These are phyloP conservation scores for Nyctalus aviator DNA, from an alignment of 2,797 vertebrate species.

Conservation along the genomic window DNA sequence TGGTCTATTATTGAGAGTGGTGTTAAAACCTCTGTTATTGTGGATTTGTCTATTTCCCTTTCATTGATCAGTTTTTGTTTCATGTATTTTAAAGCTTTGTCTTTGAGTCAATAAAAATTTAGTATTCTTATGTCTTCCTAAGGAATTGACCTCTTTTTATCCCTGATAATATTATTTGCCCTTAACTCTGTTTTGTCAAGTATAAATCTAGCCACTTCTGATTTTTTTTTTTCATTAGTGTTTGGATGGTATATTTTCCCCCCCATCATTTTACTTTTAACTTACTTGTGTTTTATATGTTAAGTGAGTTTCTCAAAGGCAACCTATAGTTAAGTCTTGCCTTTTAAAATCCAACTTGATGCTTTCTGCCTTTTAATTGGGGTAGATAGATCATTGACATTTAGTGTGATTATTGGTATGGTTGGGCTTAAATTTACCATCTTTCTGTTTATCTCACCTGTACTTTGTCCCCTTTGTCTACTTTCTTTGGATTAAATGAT, in stretches of 20 bases:
- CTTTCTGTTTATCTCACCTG: neutral
- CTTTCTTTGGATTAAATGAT: neutral
- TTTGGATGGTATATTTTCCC: neutral
- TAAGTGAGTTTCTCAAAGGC: neutral
- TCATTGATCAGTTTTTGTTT: conserved; percentile 36
- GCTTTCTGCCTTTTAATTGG: neutral
- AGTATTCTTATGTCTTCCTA: neutral
- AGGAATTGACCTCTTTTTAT: conserved; percentile 4
- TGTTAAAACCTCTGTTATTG: neutral
- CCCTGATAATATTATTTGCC: neutral
- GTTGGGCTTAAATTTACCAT: neutral
- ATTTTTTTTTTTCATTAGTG: neutral
- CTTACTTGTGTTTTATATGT: conserved; percentile 25
- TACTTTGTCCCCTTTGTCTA: neutral
- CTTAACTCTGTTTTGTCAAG: conserved; percentile 3
- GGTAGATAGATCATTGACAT: neutral
- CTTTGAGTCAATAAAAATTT: neutral
- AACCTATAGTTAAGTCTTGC: neutral
- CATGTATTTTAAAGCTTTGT: conserved; percentile 8
- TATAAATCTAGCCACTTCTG: neutral
- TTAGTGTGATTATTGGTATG: conserved; percentile 15
- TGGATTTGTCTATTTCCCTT: conserved; percentile 8
- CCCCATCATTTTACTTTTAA: neutral
- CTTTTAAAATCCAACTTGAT: neutral
- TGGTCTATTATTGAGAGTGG: neutral